Evolutionary conservation across 2,113 vertebrate species (phyloP), one percentile per base, ranked within the genome.

Genomic region (Equus przewalskii): DNA sequence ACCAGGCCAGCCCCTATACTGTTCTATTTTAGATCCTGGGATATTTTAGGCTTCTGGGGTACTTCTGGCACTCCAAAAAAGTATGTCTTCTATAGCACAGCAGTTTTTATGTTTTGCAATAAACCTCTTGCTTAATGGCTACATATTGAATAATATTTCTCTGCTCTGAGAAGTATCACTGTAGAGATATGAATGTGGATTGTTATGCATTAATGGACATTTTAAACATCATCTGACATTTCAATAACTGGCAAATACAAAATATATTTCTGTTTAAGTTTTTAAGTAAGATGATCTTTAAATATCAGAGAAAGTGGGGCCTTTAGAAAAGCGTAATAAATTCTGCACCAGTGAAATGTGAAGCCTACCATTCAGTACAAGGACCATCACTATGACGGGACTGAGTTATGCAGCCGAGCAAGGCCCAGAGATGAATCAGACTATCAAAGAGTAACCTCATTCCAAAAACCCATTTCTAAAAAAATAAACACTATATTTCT

Each of bases 321-420:
- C 97, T 94, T 69, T 81, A 95, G n/a, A 8, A n/a, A 97, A 96
- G 67, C 19, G 93, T 95, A 89, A 87, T 93, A 96, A 98, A 95
- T 78, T 79, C 4, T 96, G 41, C 22, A 56, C 19, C 30, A 70
- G 36, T 88, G 65, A 96, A 69, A 94, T 49, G 13, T 78, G 86
- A 98, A 95, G 33, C 24, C 24, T 58, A 91, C 54, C 56, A 54
- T 85, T 98, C 84, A 93, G 12, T 65, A 82, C 49, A 93, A 85
- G 56, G 33, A 36, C 5, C 73, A 91, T 49, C 49, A 80, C 22
- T 56, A 65, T 96, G 73, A 93, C 69, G 14, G 8, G 5, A 49
- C 72, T 95, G 67, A 97, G 97, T 96, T 75, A 93, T 70, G 33
- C 56, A 97, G 56, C 58, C 65, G 13, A 80, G 58, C 18, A 81